Evolutionary conservation across 2,888 invertebrate genomes (phyloP), one percentile per base, ranked within the genome.

Genomic region (Slavum lentiscoides): DNA sequence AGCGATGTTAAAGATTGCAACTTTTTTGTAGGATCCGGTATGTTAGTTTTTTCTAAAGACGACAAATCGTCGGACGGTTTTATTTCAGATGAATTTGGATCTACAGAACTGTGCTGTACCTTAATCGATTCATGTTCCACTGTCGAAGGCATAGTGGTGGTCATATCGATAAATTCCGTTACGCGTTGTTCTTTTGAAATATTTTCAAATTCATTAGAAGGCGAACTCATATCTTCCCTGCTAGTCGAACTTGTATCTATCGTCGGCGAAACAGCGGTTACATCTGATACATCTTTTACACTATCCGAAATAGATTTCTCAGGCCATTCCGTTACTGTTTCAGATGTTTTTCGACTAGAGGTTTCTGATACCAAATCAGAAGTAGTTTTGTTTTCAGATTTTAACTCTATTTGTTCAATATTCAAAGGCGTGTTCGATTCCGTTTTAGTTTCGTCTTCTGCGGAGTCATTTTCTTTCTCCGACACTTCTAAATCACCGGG

Each of bases 401-500:
- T 61, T 1, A 58, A 69, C 62, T 77, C 77, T 3, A 30, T 55
- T 39, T 37, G 69, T 30, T 72, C 72, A 23, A 30, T 9, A 39
- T 17, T 39, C 9, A 59, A 59, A 23, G 39, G 21, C 21, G 19
- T 49, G 7, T 21, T 19, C 3, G 66, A 9, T 72, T 80, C 80
- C 1, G 55, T 70, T 11, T 80, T 72, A 2, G 43, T 72, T 72
- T 80, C 43, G 0, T 80, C 72, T 43, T 64, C 64, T 1, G 4
- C 6, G 3, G 53, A n/a, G 2, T 13, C 53, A 37, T 77, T 70
- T 70, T 77, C 69, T 21, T 55, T 77, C 37, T 77, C 69, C 3
- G n/a, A 19, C 6, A 66, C 39, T 80, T 80, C 80, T 43, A 80
- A 69, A 43, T 80, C 80, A 55, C 55, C 55, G 8, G 80, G 80